A percentile compares a stretch with the other conserved stretches of the same genome.
Conservation (phyloP, 1,140 invertebrate genomes). For the Drosophila lini region DNA sequence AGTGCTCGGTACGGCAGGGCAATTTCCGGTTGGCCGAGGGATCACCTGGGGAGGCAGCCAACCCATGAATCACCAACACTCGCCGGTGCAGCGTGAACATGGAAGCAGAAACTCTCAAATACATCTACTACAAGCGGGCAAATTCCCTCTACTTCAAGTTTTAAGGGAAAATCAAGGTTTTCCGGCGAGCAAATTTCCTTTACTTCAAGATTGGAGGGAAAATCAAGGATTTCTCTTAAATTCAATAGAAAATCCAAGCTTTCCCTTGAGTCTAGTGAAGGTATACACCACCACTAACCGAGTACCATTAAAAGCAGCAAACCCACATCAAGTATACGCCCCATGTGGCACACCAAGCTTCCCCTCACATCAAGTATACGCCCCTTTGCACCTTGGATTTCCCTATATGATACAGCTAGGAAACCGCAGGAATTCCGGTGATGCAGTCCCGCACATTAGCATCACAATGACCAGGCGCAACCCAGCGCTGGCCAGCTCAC, state of each 20-base stretch:
- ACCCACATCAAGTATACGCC: conserved; percentile 27
- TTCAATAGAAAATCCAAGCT: neutral
- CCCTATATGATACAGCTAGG: conserved; percentile 23
- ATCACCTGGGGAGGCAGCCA: conserved; percentile 3
- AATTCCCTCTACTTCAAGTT: conserved; percentile 15
- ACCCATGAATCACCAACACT: conserved; percentile 11
- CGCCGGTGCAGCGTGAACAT: neutral
- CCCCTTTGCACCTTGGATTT: conserved; percentile 15
- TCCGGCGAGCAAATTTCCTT: conserved; percentile 16
- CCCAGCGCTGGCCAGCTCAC: conserved; percentile 15
- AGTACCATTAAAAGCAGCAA: neutral
- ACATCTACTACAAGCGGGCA: neutral
- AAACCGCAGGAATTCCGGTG: conserved; percentile 13
- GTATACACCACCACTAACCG: neutral
- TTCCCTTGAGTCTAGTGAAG: conserved; percentile 13
- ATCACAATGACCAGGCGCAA: conserved; percentile 36
- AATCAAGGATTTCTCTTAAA: neutral
- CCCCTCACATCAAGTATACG: conserved; percentile 32
- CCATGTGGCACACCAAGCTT: neutral
- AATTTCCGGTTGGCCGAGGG: conserved; percentile 47
- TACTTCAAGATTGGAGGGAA: neutral
- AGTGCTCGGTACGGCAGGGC: conserved; percentile 47
- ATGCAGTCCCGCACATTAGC: conserved; percentile 17
- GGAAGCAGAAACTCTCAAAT: neutral
- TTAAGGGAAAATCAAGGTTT: neutral